phyloP scores from a whole-genome alignment of 2,113 vertebrate genomes.

The Misgurnus anguillicaudatus region DNA sequence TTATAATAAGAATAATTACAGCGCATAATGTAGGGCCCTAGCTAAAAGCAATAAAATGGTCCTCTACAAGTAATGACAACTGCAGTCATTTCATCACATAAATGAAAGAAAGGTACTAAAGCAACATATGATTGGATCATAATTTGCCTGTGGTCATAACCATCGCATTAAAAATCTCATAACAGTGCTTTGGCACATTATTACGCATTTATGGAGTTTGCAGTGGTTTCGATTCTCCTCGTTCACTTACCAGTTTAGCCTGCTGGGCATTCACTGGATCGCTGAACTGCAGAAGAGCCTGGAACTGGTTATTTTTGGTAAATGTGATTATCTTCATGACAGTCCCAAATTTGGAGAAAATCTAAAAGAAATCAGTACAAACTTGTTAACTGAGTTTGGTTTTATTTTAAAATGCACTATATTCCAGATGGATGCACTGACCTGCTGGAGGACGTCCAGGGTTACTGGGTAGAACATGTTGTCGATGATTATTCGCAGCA shows the following conservation, averaged over 20 bases:
- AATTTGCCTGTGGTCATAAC: conserved; percentile 40
- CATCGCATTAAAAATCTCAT: conserved; percentile 38
- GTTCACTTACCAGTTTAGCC: conserved; percentile 89
- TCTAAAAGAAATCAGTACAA: conserved; percentile 70
- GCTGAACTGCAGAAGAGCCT: conserved; percentile 95
- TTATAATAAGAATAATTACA: conserved; percentile 19
- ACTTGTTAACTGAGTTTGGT: conserved; percentile 1
- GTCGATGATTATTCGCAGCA: conserved; percentile 97
- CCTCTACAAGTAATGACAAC: conserved; percentile 37
- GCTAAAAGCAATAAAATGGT: conserved; percentile 33
- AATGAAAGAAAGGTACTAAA: conserved; percentile 33
- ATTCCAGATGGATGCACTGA: conserved; percentile 60
- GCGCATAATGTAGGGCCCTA: background rate
- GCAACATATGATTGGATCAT: conserved; percentile 35
- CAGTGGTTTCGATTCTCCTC: conserved; percentile 6
- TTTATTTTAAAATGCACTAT: conserved; percentile 22
- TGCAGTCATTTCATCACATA: conserved; percentile 26
- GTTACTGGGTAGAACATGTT: conserved; percentile 99
- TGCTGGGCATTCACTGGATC: conserved; percentile 97
- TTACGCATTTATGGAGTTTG: conserved; percentile 34
- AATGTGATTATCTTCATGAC: conserved; percentile 99
- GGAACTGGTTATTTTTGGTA: conserved; percentile 99
- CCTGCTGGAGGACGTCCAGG: conserved; percentile 97
- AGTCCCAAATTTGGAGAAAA: conserved; percentile 98
- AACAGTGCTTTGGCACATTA: conserved; percentile 33